A percentile compares a stretch with the other conserved stretches of the same genome.
phyloP scores from a whole-genome alignment of 1,140 invertebrate species.

The Steinernema khuongi region DNA sequence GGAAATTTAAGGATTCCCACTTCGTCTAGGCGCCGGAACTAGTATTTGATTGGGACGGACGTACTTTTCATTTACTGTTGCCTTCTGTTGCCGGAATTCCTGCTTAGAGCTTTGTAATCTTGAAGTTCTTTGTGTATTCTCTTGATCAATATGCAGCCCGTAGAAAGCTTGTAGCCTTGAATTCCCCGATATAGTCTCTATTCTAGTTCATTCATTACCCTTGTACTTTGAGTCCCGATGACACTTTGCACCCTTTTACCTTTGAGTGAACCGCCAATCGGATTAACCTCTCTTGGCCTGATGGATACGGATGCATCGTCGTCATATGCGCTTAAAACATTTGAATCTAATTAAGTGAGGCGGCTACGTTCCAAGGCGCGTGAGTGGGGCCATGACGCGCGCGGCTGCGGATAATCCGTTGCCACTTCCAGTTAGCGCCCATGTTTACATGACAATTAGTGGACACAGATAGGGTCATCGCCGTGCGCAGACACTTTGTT shows the following conservation, averaged over 20 bases:
- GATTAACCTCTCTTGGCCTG: constrained; percentile 1
- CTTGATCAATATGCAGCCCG: too few relatives aligned
- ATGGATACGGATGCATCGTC: neutral
- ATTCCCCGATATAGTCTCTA: too few relatives aligned
- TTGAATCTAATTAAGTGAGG: constrained; percentile 2
- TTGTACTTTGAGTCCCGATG: neutral
- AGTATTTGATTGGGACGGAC: too few relatives aligned
- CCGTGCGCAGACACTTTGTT: neutral
- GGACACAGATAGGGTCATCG: neutral
- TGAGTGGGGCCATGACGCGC: constrained; percentile 3
- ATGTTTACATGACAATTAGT: constrained; percentile 4
- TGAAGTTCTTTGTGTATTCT: too few relatives aligned
- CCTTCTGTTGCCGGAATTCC: too few relatives aligned
- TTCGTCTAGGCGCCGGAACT: too few relatives aligned
- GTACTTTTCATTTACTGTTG: too few relatives aligned
- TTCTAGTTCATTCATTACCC: too few relatives aligned
- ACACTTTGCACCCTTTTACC: neutral
- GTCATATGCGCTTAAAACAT: neutral
- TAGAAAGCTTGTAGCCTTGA: too few relatives aligned
- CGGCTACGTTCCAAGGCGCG: constrained; percentile 1
- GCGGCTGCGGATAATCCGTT: constrained; percentile 7
- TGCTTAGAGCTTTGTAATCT: too few relatives aligned
- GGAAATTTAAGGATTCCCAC: too few relatives aligned
- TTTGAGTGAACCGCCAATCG: neutral
- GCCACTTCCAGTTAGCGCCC: neutral